Percentiles rank a stretch among this genome's conserved stretches.
These are phyloP conservation scores for Notarius quadriscutis DNA, from an alignment of 2,113 vertebrate genomes.

Conservation along the genomic window DNA sequence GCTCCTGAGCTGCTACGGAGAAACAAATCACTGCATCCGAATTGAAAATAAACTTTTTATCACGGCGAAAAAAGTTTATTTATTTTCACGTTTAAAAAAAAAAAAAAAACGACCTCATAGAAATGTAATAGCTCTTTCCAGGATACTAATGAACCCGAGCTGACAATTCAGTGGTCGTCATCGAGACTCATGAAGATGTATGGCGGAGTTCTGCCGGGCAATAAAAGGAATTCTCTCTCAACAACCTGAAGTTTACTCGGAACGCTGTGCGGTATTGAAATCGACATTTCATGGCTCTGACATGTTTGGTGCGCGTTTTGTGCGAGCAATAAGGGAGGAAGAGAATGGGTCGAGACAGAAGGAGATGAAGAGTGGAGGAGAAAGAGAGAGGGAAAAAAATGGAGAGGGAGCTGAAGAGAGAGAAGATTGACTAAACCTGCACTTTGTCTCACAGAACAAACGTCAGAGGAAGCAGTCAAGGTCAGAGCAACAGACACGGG, in stretches of 20 bases:
- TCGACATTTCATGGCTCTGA: not conserved
- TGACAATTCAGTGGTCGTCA: slow-evolving; percentile 44
- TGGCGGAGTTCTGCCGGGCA: slow-evolving; percentile 31
- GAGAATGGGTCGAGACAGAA: not conserved
- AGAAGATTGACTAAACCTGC: slow-evolving; percentile 4
- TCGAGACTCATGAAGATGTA: slow-evolving; percentile 50
- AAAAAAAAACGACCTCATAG: slow-evolving; percentile 34
- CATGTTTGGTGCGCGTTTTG: not conserved
- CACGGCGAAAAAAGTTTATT: slow-evolving; percentile 33
- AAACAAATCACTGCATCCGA: slow-evolving; percentile 43
- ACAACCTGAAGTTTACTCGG: not conserved
- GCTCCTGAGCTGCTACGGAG: slow-evolving; percentile 26
- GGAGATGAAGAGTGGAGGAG: slow-evolving; percentile 15
- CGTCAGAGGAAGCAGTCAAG: slow-evolving; percentile 39
- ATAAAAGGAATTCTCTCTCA: slow-evolving; percentile 31
- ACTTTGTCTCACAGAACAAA: slow-evolving; percentile 32
- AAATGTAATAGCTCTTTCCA: slow-evolving; percentile 39
- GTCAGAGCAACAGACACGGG: slow-evolving; percentile 47
- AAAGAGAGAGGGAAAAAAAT: not conserved
- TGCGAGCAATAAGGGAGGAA: not conserved
- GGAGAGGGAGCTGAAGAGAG: not conserved
- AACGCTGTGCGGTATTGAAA: not conserved
- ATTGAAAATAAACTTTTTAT: slow-evolving; percentile 42
- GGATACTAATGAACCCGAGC: slow-evolving; percentile 44
- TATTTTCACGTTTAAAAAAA: not conserved